Evolutionary conservation across 2,888 invertebrate species (phyloP).

Genomic region (Allacma fusca): DNA sequence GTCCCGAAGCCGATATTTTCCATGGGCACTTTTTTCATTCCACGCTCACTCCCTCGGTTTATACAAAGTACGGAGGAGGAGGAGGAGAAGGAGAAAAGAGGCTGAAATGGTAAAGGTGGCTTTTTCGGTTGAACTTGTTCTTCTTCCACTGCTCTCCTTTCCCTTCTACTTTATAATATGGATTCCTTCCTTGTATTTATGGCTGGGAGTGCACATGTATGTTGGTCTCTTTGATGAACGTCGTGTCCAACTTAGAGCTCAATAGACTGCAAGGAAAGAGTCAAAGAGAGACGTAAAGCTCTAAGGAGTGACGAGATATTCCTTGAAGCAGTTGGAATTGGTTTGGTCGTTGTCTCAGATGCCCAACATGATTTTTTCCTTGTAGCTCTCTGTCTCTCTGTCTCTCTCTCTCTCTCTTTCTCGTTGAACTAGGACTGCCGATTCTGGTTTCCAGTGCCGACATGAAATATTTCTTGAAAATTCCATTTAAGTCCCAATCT

Average conservation of each 20-base stretch:
- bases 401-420: constrained; percentile 2
- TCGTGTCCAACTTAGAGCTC: constrained; percentile 25
- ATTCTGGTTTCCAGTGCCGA: constrained; percentile 20
- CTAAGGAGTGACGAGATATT: constrained; percentile 16
- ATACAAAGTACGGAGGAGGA: neutral
- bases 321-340: constrained; percentile 31
- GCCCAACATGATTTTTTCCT: neutral
- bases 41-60: neutral
- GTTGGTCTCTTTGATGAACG: neutral
- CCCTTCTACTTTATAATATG: neutral
- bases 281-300: constrained; percentile 31
- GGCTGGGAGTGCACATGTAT: neutral
- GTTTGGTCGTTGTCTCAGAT: constrained; percentile 16
- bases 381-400: neutral
- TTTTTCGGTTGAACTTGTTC: neutral
- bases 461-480: constrained; percentile 36
- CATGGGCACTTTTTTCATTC: neutral
- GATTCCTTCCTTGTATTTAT: neutral
- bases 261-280: constrained; percentile 27
- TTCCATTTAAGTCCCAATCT: constrained; percentile 34
- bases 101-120: neutral
- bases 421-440: neutral
- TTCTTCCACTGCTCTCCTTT: neutral
- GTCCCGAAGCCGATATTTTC: constrained; percentile 20
- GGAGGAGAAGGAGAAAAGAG: neutral